Evolutionary conservation across 2,888 invertebrate genomes (phyloP).

Genomic region (Tuberolachnus salignus): DNA sequence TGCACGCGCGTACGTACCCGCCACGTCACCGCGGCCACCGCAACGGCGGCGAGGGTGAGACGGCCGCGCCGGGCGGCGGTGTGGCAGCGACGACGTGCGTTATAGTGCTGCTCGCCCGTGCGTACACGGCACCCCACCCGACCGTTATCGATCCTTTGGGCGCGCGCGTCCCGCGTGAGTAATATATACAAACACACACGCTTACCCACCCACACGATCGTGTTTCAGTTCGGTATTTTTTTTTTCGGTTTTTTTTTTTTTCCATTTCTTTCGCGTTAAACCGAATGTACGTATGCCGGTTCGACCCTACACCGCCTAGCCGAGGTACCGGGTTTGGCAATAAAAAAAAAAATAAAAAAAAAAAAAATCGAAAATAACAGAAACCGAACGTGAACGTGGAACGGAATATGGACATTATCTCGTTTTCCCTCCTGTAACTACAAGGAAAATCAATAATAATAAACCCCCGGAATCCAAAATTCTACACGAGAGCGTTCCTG

Average conservation of each 20-base stretch:
- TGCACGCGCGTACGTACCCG: background rate
- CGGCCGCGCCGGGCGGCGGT: background rate
- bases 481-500: too few relatives aligned
- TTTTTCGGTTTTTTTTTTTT: background rate
- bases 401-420: too few relatives aligned
- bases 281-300: background rate
- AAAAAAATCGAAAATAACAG: too few relatives aligned
- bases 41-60: too few relatives aligned
- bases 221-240: constrained; percentile 5
- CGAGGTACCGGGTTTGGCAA: background rate
- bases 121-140: constrained; percentile 4
- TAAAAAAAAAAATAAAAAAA: background rate
- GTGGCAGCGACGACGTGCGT: background rate
- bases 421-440: too few relatives aligned
- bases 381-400: too few relatives aligned
- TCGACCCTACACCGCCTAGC: constrained; percentile 42
- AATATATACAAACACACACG: constrained; percentile 7
- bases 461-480: too few relatives aligned
- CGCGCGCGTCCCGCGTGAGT: constrained; percentile 3
- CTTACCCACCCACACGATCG: background rate
- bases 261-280: background rate
- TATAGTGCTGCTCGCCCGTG: background rate
- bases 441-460: too few relatives aligned
- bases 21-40: background rate
- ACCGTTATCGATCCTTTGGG: constrained; percentile 29